Evolutionary conservation across 2,113 vertebrate genomes (phyloP), one percentile per base, ranked within the genome.

Genomic region (Rousettus leschenaultii): DNA sequence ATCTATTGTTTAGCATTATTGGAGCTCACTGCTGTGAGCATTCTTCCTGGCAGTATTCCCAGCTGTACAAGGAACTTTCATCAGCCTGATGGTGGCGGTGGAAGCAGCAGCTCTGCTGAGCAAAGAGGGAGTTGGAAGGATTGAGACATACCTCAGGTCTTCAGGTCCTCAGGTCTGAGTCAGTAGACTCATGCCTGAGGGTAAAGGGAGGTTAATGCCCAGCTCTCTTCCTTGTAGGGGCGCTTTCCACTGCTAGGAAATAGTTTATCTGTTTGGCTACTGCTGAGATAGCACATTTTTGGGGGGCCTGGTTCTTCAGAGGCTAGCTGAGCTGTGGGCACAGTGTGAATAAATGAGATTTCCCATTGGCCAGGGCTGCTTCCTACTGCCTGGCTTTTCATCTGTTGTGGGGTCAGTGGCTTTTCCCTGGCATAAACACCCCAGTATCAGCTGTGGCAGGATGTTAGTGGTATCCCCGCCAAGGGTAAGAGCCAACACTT

Each of bases 1-100:
- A 38, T 59, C 26, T 28, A 78, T 96, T 94, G 95, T 94, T 97
- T 90, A 97, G 95, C 92, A 90, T 26, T 98, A 97, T 82, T 97
- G 96, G 92, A 97, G 96, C 77, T 83, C 65, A 59, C 86, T 45
- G 94, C 82, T 95, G 61, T 63, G 66, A 21, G 0, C 53, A 88
- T 95, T 83, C 18, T 97, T 94, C 43, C 83, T 96, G 92, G 91
- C 93, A 97, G 53, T 51, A 78, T 89, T 92, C 96, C 98, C 95
- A 97, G 78, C 28, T 21, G 11, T 30, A 16, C 51, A 28, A 89
- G n/a, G 65, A 91, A 61, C 30, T 63, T 63, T 91, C 68, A 0
- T 43, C 77, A 86, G 94, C 94, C 92, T 95, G 91, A 89, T 79
- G 92, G 95, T 93, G 80, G 91, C 8, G 0, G 57, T 61, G 65